Evolutionary conservation across 2,113 vertebrate species (phyloP), one percentile per base, ranked within the genome.

Genomic region (Notarius lentiginosus): DNA sequence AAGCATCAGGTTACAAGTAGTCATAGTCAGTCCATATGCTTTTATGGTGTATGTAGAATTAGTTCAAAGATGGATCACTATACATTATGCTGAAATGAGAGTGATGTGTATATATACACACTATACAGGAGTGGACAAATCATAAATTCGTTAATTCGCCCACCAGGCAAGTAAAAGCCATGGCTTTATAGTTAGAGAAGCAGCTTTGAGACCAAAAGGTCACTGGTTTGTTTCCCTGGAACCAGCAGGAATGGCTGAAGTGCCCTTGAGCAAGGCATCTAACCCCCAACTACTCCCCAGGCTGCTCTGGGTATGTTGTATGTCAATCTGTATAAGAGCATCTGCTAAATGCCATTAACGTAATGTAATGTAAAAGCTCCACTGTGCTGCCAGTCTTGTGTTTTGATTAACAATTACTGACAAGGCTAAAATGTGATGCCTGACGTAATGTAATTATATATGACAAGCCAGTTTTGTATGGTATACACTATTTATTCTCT

Each of bases 1-100:
- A 65, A 20, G n/a, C 80, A 70, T 68, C 85, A 68, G 51, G 34
- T 60, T 73, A 41, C 84, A 51, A 30, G 83, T 63, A 41, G 75
- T 85, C 65, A 24, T 53, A 60, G 65, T 49, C 56, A 80, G 84
- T 51, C 14, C 1, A 30, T 85, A 84, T 83, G 55, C 55, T 24
- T 56, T 49, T 61, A 53, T 34, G 84, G 73, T 65, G 9, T 79
- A 76, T 55, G 9, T 30, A 77, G 58, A 22, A 20, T 58, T 10
- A 76, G 73, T 73, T 86, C 30, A 24, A 49, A 73, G 34, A 72
- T 72, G 49, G 30, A 87, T 87, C 80, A 82, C 68, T 83, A 55
- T 77, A 83, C 86, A 75, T 82, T 87, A 83, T 65, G 70, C n/a
- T 58, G n/a, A 63, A 41, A 56, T 76, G 7, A 55, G 79, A 80